These are phyloP conservation scores for Arrhopalites spinosus DNA, from an alignment of 2,888 invertebrate species.

Conservation along the genomic window DNA sequence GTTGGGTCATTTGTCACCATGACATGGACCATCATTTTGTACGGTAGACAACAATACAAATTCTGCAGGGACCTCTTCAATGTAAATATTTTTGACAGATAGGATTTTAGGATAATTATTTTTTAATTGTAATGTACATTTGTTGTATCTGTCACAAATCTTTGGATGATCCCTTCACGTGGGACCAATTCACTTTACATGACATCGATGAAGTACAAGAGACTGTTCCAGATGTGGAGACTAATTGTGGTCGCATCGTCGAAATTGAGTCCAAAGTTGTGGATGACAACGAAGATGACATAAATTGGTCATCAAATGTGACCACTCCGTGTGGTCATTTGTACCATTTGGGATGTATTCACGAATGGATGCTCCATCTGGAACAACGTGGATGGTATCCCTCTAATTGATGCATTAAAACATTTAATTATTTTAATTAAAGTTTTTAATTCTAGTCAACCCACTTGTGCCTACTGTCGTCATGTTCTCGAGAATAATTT, in stretches of 20 bases:
- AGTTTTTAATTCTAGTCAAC: slow-evolving; percentile 12
- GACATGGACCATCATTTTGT: too few species aligned
- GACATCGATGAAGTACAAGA: neutral
- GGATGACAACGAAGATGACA: neutral
- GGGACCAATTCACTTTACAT: neutral
- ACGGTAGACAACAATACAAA: too few species aligned
- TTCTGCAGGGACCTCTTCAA: too few species aligned
- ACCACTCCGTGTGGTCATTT: slow-evolving; percentile 35
- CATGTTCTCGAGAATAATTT: slow-evolving; percentile 16
- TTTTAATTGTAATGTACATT: slow-evolving; percentile 3
- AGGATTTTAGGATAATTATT: too few species aligned
- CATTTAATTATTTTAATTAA: too few species aligned
- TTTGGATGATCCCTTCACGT: slow-evolving; percentile 11
- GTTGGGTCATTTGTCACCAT: too few species aligned
- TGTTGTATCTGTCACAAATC: slow-evolving; percentile 28
- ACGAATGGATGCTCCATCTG: slow-evolving; percentile 22
- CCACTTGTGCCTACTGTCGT: slow-evolving; percentile 30
- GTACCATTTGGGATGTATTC: slow-evolving; percentile 29
- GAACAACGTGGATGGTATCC: slow-evolving; percentile 25
- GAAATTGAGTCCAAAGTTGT: neutral
- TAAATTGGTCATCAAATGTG: slow-evolving; percentile 19
- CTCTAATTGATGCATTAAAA: neutral
- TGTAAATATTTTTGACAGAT: too few species aligned
- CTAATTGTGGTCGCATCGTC: neutral
- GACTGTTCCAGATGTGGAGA: neutral